Evolutionary conservation across 23 tunicate genomes (phyloP).

Genomic region (Diplosoma virens): DNA sequence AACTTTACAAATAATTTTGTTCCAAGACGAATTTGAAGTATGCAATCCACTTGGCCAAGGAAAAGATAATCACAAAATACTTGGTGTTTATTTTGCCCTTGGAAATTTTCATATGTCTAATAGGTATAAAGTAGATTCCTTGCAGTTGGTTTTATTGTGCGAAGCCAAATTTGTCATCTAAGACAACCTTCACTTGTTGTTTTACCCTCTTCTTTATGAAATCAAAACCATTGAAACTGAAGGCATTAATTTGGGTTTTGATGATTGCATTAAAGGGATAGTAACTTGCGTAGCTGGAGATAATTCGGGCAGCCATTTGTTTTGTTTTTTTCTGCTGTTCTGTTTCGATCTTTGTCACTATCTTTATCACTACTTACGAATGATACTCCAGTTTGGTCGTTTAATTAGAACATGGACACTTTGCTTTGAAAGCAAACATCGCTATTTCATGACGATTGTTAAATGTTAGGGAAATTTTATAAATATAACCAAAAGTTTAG

Average conservation of each 20-base stretch:
- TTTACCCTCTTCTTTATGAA: slow-evolving; percentile 31
- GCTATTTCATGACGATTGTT: background rate
- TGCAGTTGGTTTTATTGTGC: slow-evolving; percentile 40
- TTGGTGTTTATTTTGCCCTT: slow-evolving; percentile 48
- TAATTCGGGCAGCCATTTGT: slow-evolving; percentile 44
- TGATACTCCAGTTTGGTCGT: background rate
- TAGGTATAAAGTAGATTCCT: slow-evolving; percentile 26
- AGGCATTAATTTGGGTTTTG: slow-evolving; percentile 39
- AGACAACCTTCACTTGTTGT: background rate
- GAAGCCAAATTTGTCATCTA: slow-evolving; percentile 6
- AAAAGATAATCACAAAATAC: slow-evolving; percentile 34
- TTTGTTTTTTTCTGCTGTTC: slow-evolving; percentile 16
- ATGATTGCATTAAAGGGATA: background rate
- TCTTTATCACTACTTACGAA: background rate
- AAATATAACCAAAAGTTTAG: background rate
- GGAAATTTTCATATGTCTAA: slow-evolving; percentile 26
- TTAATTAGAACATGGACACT: slow-evolving; percentile 12
- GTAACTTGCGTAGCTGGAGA: slow-evolving; percentile 33
- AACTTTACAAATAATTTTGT: slow-evolving; percentile 31
- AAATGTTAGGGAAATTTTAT: background rate
- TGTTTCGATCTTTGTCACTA: slow-evolving; percentile 13
- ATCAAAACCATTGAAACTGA: slow-evolving; percentile 17
- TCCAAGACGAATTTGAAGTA: slow-evolving; percentile 40
- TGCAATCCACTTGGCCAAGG: slow-evolving; percentile 38
- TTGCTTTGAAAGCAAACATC: slow-evolving; percentile 25